Percentiles rank a stretch among this genome's conserved stretches.
These are phyloP conservation scores for Sylvicapra grimmia DNA, from an alignment of 2,113 vertebrate genomes.

Conservation along the genomic window DNA sequence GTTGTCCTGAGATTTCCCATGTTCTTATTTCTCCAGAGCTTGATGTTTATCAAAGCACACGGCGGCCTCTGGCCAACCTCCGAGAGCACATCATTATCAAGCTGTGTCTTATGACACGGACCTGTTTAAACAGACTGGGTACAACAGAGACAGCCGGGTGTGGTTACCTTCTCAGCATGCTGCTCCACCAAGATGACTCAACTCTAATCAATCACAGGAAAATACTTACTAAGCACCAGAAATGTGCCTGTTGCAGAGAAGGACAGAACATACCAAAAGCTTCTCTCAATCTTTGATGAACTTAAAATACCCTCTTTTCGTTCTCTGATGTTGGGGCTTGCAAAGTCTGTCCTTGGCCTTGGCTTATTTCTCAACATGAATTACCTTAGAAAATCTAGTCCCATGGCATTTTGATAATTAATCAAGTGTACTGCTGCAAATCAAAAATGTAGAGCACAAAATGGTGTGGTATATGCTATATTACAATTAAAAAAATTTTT, in stretches of 20 bases:
- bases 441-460: background rate
- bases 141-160: background rate
- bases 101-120: background rate
- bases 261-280: background rate
- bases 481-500: background rate
- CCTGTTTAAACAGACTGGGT: conserved; percentile 46
- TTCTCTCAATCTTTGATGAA: background rate
- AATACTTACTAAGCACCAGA: conserved; percentile 28
- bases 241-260: background rate
- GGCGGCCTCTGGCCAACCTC: conserved; percentile 45
- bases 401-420: background rate
- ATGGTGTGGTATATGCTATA: background rate
- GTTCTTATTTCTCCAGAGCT: background rate
- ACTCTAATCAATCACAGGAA: conserved; percentile 29
- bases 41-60: background rate
- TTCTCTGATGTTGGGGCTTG: background rate
- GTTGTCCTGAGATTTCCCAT: background rate
- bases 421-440: background rate
- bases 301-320: background rate
- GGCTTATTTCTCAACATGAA: background rate
- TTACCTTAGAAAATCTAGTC: background rate
- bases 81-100: background rate
- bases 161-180: background rate
- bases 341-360: background rate
- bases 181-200: conserved; percentile 51